These are phyloP conservation scores for Sceliomorpha sp. DNA, from an alignment of 2,888 invertebrate species.

Conservation along the genomic window DNA sequence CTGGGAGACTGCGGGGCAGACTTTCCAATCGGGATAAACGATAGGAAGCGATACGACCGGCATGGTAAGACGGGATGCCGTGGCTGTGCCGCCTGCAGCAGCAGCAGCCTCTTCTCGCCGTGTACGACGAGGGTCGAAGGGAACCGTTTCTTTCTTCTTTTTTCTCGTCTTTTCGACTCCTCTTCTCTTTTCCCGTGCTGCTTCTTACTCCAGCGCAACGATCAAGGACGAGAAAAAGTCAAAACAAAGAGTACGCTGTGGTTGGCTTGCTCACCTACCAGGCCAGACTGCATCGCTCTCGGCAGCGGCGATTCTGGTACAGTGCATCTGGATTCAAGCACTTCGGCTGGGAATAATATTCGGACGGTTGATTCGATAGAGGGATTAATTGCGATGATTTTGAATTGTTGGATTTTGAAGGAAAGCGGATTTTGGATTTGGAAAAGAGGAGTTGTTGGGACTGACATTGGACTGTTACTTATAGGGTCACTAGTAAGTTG, in stretches of 20 bases:
- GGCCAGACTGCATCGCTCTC: too few species aligned
- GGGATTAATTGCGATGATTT: too few species aligned
- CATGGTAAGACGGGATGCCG: constrained; percentile 19
- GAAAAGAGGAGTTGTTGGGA: too few species aligned
- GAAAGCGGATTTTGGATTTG: too few species aligned
- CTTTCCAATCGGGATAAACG: constrained; percentile 58
- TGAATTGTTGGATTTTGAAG: too few species aligned
- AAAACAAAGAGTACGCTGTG: constrained; percentile 42
- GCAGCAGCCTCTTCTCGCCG: too few species aligned
- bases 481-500: too few species aligned
- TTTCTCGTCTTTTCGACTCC: constrained; percentile 46
- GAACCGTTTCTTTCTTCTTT: constrained; percentile 52
- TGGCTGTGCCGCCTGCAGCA: constrained; percentile 3
- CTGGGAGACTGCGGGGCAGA: constrained; percentile 53
- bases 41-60: constrained; percentile 55
- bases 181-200: constrained; percentile 53
- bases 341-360: too few species aligned
- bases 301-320: too few species aligned
- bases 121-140: constrained; percentile 37
- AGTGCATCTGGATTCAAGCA: too few species aligned
- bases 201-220: constrained; percentile 53
- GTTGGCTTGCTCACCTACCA: constrained; percentile 20
- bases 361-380: too few species aligned
- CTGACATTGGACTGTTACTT: too few species aligned
- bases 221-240: constrained; percentile 67